Percentiles rank a stretch among this genome's conserved stretches.
Conservation (phyloP, 2,888 invertebrate genomes). For the Nymphalis c-album region DNA sequence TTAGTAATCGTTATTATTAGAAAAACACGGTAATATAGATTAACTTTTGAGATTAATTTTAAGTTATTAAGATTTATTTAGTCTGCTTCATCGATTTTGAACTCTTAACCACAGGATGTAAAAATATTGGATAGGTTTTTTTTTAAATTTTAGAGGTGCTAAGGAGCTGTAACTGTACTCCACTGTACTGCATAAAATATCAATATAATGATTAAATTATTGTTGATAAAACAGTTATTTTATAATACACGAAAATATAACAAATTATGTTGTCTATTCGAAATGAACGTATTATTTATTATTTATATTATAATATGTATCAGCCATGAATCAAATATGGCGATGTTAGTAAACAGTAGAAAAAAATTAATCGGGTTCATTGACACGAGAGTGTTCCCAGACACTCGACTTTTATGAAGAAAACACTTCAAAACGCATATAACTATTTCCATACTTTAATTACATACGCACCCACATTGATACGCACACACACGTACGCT, state of each 20-base stretch:
- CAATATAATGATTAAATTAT: too few relatives aligned
- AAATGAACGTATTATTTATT: neutral
- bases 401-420: constrained; percentile 79
- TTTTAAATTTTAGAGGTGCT: too few relatives aligned
- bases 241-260: neutral
- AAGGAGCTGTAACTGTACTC: too few relatives aligned
- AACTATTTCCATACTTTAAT: constrained; percentile 81
- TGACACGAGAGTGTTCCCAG: constrained; percentile 71
- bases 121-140: neutral
- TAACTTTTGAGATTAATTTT: constrained; percentile 25
- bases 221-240: neutral
- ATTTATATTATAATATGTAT: neutral
- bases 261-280: neutral
- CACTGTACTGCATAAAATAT: too few relatives aligned
- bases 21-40: constrained; percentile 30
- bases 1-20: constrained; percentile 31
- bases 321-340: constrained; percentile 27
- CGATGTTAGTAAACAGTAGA: constrained; percentile 48
- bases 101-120: neutral
- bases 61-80: neutral
- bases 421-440: constrained; percentile 80
- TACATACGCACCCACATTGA: constrained; percentile 68
- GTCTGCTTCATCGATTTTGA: neutral
- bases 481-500: constrained; percentile 58
- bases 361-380: constrained; percentile 70